Base-by-base conservation (phyloP, 92 coral and sea anemone species). In the Scolanthus callimorphus region DNA sequence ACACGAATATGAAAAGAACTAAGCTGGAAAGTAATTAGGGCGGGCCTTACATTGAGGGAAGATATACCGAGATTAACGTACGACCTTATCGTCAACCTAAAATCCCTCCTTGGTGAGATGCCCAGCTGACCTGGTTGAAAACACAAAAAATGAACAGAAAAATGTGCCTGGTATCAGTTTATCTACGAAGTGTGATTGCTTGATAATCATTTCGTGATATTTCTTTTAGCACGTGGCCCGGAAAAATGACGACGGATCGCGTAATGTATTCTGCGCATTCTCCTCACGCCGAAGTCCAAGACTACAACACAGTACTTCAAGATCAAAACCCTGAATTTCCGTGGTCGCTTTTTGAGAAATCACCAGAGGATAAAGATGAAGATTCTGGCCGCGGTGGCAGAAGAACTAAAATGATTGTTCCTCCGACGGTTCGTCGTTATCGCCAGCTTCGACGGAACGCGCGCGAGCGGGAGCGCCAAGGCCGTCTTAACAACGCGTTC, bases 401-500 rank as follows among this genome's bases (percentile, higher is more conserved):
- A 44, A 65, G 96, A 17, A 80, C 78, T 39, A 89, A 77, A 52
- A 52, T 77, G 20, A 77, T 83, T 3, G 89, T 92, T 17, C 89
- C 98, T 27, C 84, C 96, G 21, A 78, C 88, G 10, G 90, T 92
- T 4, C 78, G 86, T 51, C 67, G 98, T 24, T 85, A 84, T 34
- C 83, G 98, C 24, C 98, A 92, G 46, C 98, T 92, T 49, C 86
- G 98, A 27, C 75, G 98, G 38, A 92, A 92, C 41, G 98, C 98
- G 29, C 79, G 98, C 17, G 98, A 92, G 51, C 90, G 98, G 1
- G 98, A 92, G 60, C 61, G 98, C 59, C 98, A 92, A 39, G 96
- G 96, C 19, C 91, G 98, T 2, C 62, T 92, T 30, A 92, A 92
- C 73, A 92, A 59, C 55, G 98, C 98, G 11, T 92, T 92, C 41